These are phyloP conservation scores for Mesocentrotus franciscanus DNA, from an alignment of 53 echinoderm and acorn worm genomes.

Conservation along the genomic window DNA sequence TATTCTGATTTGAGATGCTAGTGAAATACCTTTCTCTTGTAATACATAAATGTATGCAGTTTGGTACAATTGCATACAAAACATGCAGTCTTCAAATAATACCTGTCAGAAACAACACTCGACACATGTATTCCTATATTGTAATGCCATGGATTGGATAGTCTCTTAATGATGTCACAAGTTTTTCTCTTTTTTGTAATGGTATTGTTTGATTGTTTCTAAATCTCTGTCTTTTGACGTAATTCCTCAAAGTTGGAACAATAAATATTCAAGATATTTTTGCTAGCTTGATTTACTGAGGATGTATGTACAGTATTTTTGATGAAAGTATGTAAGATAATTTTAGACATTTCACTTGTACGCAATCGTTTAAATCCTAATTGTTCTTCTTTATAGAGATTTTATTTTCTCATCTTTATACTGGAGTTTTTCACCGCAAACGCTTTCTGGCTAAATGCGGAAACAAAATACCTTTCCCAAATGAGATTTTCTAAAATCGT, in stretches of 20 bases:
- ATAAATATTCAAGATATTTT: neutral
- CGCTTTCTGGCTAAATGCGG: constrained; percentile 60
- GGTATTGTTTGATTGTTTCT: neutral
- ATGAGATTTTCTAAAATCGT: constrained; percentile 63
- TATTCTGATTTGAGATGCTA: no score
- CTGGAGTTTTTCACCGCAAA: constrained; percentile 24
- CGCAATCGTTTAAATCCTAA: constrained; percentile 18
- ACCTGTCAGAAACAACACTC: neutral
- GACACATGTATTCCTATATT: neutral
- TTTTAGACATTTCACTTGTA: constrained; percentile 28
- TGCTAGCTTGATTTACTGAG: neutral
- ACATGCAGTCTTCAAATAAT: no score
- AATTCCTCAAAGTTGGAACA: neutral
- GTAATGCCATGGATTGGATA: neutral
- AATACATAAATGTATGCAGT: no score
- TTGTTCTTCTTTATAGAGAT: constrained; percentile 15
- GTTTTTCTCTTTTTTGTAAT: neutral
- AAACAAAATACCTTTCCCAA: constrained; percentile 56
- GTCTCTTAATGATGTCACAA: neutral
- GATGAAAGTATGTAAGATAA: constrained; percentile 16
- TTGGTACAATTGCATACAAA: no score
- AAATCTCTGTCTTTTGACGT: neutral
- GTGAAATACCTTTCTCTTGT: no score
- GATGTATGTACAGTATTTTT: neutral
- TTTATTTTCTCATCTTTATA: constrained; percentile 16